These are phyloP conservation scores for Rhinopomastus cyanomelas DNA, from an alignment of 2,113 vertebrate species.

Conservation along the genomic window DNA sequence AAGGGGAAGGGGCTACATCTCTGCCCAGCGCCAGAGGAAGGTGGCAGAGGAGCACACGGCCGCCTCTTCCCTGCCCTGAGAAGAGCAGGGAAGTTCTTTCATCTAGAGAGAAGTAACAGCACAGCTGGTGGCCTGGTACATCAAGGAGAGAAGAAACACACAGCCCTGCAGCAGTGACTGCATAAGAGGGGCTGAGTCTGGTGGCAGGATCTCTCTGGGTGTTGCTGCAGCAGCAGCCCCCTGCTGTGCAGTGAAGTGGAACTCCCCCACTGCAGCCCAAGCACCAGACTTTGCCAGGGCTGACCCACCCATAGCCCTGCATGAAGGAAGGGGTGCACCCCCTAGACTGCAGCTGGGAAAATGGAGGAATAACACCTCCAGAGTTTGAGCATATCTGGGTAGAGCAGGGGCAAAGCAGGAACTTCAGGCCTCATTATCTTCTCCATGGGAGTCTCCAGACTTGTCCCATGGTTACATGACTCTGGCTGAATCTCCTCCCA, in stretches of 20 bases:
- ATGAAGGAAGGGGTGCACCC: background rate
- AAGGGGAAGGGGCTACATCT: background rate
- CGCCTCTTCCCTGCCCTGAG: no score
- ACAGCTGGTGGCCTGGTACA: background rate
- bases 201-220: fast-evolving
- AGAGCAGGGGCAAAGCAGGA: background rate
- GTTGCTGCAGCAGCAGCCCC: background rate
- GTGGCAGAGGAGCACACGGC: background rate
- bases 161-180: background rate
- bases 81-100: no score
- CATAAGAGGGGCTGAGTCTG: background rate
- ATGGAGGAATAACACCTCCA: background rate
- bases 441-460: background rate
- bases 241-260: background rate
- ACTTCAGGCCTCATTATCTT: background rate
- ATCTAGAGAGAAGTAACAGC: background rate
- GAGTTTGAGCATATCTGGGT: background rate
- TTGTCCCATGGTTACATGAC: fast-evolving
- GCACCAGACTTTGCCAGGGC: background rate
- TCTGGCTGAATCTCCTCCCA: background rate
- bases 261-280: background rate
- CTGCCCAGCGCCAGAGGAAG: background rate
- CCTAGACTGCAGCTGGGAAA: background rate
- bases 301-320: background rate
- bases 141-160: fast-evolving